These are phyloP conservation scores for Oxystoma pomonae DNA, from an alignment of 2,888 invertebrate genomes.

Conservation along the genomic window DNA sequence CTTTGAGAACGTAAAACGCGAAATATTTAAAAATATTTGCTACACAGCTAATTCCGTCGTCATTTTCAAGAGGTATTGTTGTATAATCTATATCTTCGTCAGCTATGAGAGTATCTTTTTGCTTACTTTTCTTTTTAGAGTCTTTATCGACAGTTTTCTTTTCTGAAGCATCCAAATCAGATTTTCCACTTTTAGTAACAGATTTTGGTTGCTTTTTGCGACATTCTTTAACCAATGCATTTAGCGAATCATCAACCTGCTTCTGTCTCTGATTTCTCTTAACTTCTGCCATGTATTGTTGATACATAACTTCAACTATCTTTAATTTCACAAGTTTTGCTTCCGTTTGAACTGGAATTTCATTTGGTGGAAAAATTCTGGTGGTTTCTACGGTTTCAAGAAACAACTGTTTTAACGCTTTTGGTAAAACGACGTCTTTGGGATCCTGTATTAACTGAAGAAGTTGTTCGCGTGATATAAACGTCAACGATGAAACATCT, in stretches of 20 bases:
- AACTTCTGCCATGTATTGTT: conserved; percentile 27
- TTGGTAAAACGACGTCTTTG: conserved; percentile 19
- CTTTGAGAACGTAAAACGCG: conserved; percentile 32
- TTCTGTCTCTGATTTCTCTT: conserved; percentile 27
- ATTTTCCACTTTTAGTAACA: no score
- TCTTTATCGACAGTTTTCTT: conserved; percentile 10
- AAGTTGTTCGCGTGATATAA: conserved; percentile 32
- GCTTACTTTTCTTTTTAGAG: conserved; percentile 12
- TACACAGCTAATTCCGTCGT: conserved; percentile 30
- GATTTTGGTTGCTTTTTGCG: conserved; percentile 22
- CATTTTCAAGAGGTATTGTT: conserved; percentile 22
- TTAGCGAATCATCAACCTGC: conserved; percentile 26
- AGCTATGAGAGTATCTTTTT: conserved; percentile 4
- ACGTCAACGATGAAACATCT: conserved; percentile 29
- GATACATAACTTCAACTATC: conserved; percentile 34
- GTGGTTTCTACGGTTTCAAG: conserved; percentile 10
- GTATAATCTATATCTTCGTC: conserved; percentile 26
- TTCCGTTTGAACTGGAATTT: conserved; percentile 13
- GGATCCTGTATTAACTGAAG: conserved; percentile 20
- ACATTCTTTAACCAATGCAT: conserved; percentile 26
- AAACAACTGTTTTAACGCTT: conserved; percentile 11
- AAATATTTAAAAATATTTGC: conserved; percentile 33
- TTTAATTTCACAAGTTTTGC: conserved; percentile 33
- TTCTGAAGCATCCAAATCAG: conserved; percentile 9
- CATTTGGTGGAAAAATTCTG: not conserved